Conservation (phyloP, 2,797 vertebrate species). For the Muraenolepis orangiensis region DNA sequence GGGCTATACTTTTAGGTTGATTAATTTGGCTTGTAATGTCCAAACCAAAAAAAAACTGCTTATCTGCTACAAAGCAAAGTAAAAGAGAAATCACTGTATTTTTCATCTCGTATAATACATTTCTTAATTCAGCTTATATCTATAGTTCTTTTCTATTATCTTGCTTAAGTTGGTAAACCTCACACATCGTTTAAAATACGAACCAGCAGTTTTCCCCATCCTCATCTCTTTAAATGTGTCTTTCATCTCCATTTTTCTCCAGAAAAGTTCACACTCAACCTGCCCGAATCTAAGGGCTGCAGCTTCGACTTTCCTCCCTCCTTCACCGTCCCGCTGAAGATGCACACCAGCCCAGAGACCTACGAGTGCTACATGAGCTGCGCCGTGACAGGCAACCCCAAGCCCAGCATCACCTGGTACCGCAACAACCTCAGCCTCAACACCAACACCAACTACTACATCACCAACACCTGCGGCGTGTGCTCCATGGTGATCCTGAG, state of each 20-base stretch:
- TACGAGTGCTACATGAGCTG: slow-evolving; percentile 88
- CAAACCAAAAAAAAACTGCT: neutral
- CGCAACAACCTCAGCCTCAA: slow-evolving; percentile 78
- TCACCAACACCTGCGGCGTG: slow-evolving; percentile 81
- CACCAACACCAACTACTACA: slow-evolving; percentile 73
- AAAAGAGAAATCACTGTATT: neutral
- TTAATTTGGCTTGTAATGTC: too few species aligned
- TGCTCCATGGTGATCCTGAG: slow-evolving; percentile 82
- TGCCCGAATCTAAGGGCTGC: slow-evolving; percentile 51
- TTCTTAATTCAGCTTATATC: neutral
- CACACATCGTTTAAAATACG: too few species aligned
- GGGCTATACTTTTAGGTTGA: neutral
- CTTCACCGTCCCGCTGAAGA: slow-evolving; percentile 79
- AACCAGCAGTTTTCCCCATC: too few species aligned
- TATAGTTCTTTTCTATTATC: neutral
- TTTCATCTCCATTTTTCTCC: neutral
- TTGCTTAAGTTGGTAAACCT: neutral
- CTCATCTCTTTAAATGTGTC: neutral
- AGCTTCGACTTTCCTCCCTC: slow-evolving; percentile 70
- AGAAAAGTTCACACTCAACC: slow-evolving; percentile 58
- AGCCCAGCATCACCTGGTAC: slow-evolving; percentile 83
- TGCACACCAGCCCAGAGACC: slow-evolving; percentile 73
- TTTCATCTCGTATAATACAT: neutral
- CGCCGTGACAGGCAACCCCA: slow-evolving; percentile 79
- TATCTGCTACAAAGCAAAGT: neutral